Evolutionary conservation across 2,888 invertebrate genomes (phyloP), one percentile per base, ranked within the genome.

Genomic region (Mylabris sibirica): DNA sequence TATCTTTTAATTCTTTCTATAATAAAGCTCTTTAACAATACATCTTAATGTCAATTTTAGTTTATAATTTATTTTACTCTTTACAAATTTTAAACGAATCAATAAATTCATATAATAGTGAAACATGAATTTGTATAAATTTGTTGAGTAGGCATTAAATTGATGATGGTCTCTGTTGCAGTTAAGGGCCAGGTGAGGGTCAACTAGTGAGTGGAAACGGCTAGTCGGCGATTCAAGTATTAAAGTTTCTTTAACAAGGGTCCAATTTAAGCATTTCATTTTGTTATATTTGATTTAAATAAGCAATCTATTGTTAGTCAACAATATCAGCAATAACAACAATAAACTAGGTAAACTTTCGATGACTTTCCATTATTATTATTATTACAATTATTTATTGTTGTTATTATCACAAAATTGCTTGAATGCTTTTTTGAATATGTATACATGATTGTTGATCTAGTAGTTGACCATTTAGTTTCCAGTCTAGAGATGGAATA

Each of bases 391-490:
- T 44, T 44, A 44, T 53, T 12, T 53, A 53, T 53, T 53, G 6
- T 53, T 49, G 20, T 17, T 49, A 49, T 49, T 49, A 20, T 49
- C 17, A 9, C 17, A 49, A 69, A 65, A 63, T 24, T 66, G 63
- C 35, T 59, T 35, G 20, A 44, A 59, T 49, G n/a, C 22, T 76
- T 74, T 72, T 70, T 75, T 73, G 74, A 78, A 79, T 78, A 78
- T 77, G 77, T 30, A 30, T 30, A 30, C 79, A 78, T 76, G 49
- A 53, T 53, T 20, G 49, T 30, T 30, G 30, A 30, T 67, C 76
- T n/a, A n/a, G 75, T 76, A 78, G 77, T 77, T 81, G 80, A 76
- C 79, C 80, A 80, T 80, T 44, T 80, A 80, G 76, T 78, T 79
- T 79, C 79, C 30, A 30, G 78, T 76, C 79, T 78, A 80, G 79